Conservation (phyloP, 92 coral and sea anemone species). For the Parazoanthus darwini region DNA sequence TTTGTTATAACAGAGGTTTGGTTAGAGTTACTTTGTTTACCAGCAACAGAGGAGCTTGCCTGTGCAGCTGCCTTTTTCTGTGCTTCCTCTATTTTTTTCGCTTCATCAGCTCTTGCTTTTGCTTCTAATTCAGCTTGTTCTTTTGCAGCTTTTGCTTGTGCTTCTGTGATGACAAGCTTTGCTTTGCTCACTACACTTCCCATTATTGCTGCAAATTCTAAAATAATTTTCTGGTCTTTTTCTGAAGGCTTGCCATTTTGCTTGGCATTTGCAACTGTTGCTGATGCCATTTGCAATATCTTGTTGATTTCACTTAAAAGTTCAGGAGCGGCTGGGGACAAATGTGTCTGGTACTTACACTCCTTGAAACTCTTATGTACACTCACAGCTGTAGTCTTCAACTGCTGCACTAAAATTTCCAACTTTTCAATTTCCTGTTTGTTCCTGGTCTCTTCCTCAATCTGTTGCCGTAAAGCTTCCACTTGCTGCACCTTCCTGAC, state of each 20-base stretch:
- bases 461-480: constrained; percentile 56
- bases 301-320: constrained; percentile 60
- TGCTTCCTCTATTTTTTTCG: constrained; percentile 50
- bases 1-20: constrained; percentile 22
- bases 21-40: constrained; percentile 6
- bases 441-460: constrained; percentile 71
- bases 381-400: constrained; percentile 38
- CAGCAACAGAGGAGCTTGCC: background rate
- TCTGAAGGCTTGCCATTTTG: constrained; percentile 60
- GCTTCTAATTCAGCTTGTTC: constrained; percentile 71
- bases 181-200: constrained; percentile 54
- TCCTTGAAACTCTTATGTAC: constrained; percentile 56
- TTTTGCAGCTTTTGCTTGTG: constrained; percentile 62
- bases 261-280: constrained; percentile 47
- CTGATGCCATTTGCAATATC: constrained; percentile 55
- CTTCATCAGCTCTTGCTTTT: constrained; percentile 52
- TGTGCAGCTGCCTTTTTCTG: constrained; percentile 31
- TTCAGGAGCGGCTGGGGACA: constrained; percentile 51
- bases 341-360: constrained; percentile 47
- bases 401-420: constrained; percentile 39
- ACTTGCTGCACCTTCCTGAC: constrained; percentile 69
- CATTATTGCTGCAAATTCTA: constrained; percentile 56
- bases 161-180: constrained; percentile 56
- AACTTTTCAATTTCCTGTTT: constrained; percentile 57
- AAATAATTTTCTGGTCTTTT: constrained; percentile 51